Conservation (phyloP, 1,140 invertebrate genomes). For the Pollicipes pollicipes region DNA sequence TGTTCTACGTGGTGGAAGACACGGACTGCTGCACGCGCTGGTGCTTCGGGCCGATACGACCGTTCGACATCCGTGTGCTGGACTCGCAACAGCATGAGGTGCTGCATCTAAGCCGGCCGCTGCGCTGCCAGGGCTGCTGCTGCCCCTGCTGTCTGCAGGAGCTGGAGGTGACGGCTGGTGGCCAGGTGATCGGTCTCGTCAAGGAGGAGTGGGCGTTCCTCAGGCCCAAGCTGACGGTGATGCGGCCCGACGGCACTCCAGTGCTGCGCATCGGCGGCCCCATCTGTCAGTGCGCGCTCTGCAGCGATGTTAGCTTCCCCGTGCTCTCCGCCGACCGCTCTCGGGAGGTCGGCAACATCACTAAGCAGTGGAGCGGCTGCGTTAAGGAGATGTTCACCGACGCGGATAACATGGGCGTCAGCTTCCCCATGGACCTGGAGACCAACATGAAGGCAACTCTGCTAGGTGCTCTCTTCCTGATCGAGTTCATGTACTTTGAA, state of each 20-base stretch:
- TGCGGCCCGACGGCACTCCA: constrained; percentile 51
- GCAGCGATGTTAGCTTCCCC: constrained; percentile 26
- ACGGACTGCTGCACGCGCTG: constrained; percentile 26
- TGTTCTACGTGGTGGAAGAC: constrained; percentile 30
- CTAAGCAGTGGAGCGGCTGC: constrained; percentile 55
- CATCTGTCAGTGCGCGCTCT: constrained; percentile 55
- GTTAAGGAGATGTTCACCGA: constrained; percentile 51
- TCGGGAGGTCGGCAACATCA: constrained; percentile 49
- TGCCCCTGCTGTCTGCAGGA: constrained; percentile 28
- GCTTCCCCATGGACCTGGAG: constrained; percentile 59
- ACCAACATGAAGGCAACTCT: constrained; percentile 62
- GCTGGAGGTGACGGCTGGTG: constrained; percentile 15
- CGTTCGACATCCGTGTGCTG: constrained; percentile 26
- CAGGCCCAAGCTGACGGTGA: constrained; percentile 55
- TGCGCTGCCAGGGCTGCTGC: constrained; percentile 23
- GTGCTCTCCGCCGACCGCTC: constrained; percentile 42
- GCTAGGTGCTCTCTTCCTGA: constrained; percentile 41
- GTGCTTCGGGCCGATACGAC: constrained; percentile 23
- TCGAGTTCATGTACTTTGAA: constrained; percentile 21
- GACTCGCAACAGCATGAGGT: constrained; percentile 24
- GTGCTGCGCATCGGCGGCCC: constrained; percentile 70
- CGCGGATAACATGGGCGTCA: constrained; percentile 56
- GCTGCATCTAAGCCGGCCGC: constrained; percentile 25
- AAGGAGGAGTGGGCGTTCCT: constrained; percentile 69
- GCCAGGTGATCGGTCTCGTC: constrained; percentile 42